Base-by-base conservation (phyloP, 2,797 vertebrate genomes). In the Calcarius lapponicus region DNA sequence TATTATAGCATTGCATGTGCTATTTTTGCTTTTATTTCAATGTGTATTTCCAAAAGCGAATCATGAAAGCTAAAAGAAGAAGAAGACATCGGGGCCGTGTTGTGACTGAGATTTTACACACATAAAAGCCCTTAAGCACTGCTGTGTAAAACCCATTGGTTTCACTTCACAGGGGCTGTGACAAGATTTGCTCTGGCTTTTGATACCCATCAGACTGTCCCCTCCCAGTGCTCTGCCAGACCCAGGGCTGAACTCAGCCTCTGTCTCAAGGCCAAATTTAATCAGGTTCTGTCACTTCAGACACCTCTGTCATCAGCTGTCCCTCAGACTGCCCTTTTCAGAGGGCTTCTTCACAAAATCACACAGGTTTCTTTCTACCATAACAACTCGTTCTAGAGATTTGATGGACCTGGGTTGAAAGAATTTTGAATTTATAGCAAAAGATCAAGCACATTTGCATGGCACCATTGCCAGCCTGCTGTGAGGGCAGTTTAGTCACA, bases 91-190 rank as follows among this genome's bases (percentile, higher is more conserved):
- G 92, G 66, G 42, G 78, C 82, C 2, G 2, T 11, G 80, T 29
- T 69, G 12, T 16, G 45, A 36, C 47, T 86, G 86, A 75, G 71
- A 57, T 90, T 86, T 95, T 75, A 60, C 87, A 84, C 88, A 47
- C 87, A 48, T 79, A 73, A 90, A 93, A 91, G 86, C 87, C 86
- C 80, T 43, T 43, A 16, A 73, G 84, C 17, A 10, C 60, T 43
- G 81, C 85, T 90, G 91, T 94, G 81, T 42, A 50, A 93, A 93
- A 57, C 88, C 25, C 95, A 93, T 93, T 81, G 89, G 93, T 93
- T 71, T 94, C 94, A 92, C 93, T 95, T 88, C 67, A 47, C 45
- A 32, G 82, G 67, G 80, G 65, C 58, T 87, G 43, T 31, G 88
- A 75, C 47, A 54, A 69, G 76, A 82, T 94, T 92, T 38, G 73